Base-by-base conservation (phyloP, 1,140 invertebrate genomes). In the Ridgeia piscesae region DNA sequence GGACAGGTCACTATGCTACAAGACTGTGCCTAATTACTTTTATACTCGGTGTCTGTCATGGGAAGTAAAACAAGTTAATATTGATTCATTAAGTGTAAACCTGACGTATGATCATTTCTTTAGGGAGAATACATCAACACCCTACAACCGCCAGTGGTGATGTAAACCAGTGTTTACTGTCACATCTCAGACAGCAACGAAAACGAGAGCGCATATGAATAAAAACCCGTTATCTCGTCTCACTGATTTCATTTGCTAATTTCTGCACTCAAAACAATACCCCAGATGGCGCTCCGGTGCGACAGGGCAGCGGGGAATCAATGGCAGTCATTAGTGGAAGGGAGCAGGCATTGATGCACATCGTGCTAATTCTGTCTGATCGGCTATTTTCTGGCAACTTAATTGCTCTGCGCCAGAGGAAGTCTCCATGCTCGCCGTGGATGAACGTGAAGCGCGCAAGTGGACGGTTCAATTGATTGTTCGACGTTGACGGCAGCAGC, bases 341-440 rank as follows among this genome's bases (percentile, higher is more conserved):
- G 58, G 58, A 77, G 58, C 14, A 77, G 58, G 58, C 58, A 77
- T 77, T 77, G 58, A 77, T 77, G 58, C 58, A 77, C 58, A 77
- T 77, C 58, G 58, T 77, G 58, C 58, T 77, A 77, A 77, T 77
- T 77, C 58, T 21, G 58, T 77, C 58, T 77, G 58, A 77, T 77
- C 58, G 58, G 58, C 58, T 77, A 77, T 77, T 77, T 77, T 77
- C 58, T 77, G 58, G 58, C 58, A 77, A 77, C 58, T 77, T 77
- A 77, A 77, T 77, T 77, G 58, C 58, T 77, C 58, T 77, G 58
- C 17, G 58, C 58, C 58, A 77, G 58, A 77, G 58, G 58, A 77
- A 77, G 58, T 77, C 58, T 17, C 58, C 14, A 21, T 21, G 58
- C 58, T 77, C 58, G 27, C 17, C 27, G 58, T 77, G 58, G 58